phyloP scores from a whole-genome alignment of 2,113 vertebrate species.

The Cinclus mexicanus region DNA sequence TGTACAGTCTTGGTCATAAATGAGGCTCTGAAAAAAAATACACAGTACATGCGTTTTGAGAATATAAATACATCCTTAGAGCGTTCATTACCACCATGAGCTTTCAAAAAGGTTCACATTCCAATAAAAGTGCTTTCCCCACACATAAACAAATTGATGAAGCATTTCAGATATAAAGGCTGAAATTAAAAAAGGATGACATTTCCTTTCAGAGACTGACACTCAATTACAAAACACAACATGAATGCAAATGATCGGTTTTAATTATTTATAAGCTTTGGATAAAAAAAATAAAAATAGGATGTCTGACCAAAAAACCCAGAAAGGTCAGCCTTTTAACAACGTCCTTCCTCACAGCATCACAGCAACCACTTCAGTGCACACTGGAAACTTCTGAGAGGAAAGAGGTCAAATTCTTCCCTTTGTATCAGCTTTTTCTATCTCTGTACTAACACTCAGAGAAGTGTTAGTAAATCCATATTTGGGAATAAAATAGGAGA shows the following conservation, averaged over 20 bases:
- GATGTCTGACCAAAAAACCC: not conserved
- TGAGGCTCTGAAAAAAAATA: constrained; percentile 82
- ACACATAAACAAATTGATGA: not conserved
- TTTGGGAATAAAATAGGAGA: not conserved
- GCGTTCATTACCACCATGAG: not conserved
- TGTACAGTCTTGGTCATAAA: constrained; percentile 99
- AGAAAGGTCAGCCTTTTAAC: not conserved
- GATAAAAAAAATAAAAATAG: not conserved
- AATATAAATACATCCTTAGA: not conserved
- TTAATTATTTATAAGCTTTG: not conserved
- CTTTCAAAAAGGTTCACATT: not conserved
- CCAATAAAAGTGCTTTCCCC: not conserved
- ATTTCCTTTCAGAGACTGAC: not conserved
- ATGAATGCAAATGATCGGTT: not conserved
- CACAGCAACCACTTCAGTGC: not conserved
- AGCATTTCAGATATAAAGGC: not conserved
- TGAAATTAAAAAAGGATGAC: not conserved
- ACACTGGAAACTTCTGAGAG: not conserved
- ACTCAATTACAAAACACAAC: not conserved
- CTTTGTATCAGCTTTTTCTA: not conserved
- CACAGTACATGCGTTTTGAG: not conserved
- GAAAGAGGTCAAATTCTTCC: not conserved
- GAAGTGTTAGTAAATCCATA: not conserved
- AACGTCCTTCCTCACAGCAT: not conserved
- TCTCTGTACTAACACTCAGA: not conserved